These are phyloP conservation scores for Apeira syringaria DNA, from an alignment of 2,888 invertebrate species.

Conservation along the genomic window DNA sequence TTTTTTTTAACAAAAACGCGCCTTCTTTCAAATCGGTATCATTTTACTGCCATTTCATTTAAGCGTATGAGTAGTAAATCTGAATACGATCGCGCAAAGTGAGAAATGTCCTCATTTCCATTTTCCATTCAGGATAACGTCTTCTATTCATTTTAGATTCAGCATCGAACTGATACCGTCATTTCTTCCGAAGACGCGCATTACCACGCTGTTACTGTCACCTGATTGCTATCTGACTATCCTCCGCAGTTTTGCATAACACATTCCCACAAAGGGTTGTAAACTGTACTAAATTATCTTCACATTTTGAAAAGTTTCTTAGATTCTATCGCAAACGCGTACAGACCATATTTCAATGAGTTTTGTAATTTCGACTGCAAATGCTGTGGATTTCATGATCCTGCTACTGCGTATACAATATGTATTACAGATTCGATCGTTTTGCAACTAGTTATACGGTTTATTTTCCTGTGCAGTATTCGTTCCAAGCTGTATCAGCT, in stretches of 20 bases:
- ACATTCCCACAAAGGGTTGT: constrained; percentile 39
- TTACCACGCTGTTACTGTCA: constrained; percentile 30
- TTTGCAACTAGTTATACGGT: constrained; percentile 12
- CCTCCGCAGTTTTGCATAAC: constrained; percentile 43
- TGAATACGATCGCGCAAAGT: neutral
- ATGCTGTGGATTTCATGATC: neutral
- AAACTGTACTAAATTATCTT: constrained; percentile 24
- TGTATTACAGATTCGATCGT: constrained; percentile 7
- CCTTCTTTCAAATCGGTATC: no score
- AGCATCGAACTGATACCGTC: constrained; percentile 12
- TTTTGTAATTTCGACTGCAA: constrained; percentile 2
- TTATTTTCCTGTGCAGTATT: constrained; percentile 3
- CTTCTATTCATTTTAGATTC: neutral
- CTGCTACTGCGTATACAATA: neutral
- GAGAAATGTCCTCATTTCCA: neutral
- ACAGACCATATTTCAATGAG: constrained; percentile 17
- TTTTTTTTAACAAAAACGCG: no score
- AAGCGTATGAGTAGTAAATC: no score
- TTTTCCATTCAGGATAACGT: neutral
- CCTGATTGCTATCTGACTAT: constrained; percentile 32
- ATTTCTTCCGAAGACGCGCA: constrained; percentile 18
- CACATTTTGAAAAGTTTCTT: neutral
- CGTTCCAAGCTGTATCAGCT: constrained; percentile 1
- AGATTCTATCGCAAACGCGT: constrained; percentile 1
- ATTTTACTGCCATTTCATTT: no score